Base-by-base conservation (phyloP, 1,140 invertebrate species). In the Ips typographus region DNA sequence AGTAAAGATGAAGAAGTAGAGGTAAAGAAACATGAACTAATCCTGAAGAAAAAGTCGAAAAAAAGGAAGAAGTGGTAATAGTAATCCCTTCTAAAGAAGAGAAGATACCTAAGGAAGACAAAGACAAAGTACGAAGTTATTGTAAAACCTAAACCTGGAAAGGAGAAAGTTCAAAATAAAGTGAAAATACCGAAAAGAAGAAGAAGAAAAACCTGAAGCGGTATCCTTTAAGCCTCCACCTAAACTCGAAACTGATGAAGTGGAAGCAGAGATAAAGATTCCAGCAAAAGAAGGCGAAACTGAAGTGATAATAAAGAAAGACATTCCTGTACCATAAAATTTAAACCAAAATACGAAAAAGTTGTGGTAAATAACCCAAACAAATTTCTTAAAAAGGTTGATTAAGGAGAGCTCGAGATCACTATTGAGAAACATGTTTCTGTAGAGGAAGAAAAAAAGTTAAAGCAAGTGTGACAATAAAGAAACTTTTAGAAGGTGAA, bases 151-250 rank as follows among this genome's bases (percentile, higher is more conserved):
- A n/a, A 79, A 85, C 41, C 78, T 77, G 72, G 81, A 68, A 69
- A 77, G 76, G 52, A 82, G 82, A 71, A 75, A 3, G 77, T 80
- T 68, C 83, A 82, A 55, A 55, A 58, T 22, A 69, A 65, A 22
- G 4, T 68, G 8, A 80, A 90, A 81, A 80, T 90, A n/a, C 89
- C 86, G 5, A 83, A 91, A 37, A 89, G 89, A 73, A 74, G 76
- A 71, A 58, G 73, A 78, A 56, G 73, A 72, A 40, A 62, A 68
- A 49, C 47, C 74, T 4, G 69, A 71, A 70, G 40, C 65, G 22
- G 8, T 42, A 2, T 1, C 49, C 39, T 73, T 36, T 67, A 75
- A 67, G 70, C 73, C 55, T 51, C 68, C 2, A 65, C 72, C 66
- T 40, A 77, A 65, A 41, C 22, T 22, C 22, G 57, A 61, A 42